phyloP scores from a whole-genome alignment of 92 coral and sea anemone genomes.

The Actinernus sp. region DNA sequence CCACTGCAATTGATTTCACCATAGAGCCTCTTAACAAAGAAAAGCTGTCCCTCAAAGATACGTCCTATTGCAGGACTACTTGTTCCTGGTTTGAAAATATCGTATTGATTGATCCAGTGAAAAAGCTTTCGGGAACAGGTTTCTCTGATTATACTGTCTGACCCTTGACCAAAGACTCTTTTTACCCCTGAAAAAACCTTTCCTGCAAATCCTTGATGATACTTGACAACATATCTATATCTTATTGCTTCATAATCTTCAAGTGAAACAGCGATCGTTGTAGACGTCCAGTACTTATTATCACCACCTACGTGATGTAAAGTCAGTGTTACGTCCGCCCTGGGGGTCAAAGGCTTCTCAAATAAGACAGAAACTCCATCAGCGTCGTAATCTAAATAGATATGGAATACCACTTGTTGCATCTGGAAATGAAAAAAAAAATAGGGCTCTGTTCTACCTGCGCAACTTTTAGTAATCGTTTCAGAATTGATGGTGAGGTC shows the following conservation, averaged over 20 bases:
- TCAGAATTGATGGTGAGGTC: too few relatives aligned
- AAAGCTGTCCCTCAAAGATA: slow-evolving; percentile 47
- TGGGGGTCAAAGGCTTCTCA: slow-evolving; percentile 12
- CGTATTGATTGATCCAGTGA: slow-evolving; percentile 53
- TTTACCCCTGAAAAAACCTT: too few relatives aligned
- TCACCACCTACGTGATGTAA: not conserved
- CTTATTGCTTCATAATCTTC: not conserved
- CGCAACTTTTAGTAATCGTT: too few relatives aligned
- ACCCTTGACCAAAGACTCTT: not conserved
- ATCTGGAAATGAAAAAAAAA: too few relatives aligned
- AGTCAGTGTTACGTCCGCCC: not conserved
- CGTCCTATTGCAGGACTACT: not conserved
- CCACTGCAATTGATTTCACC: not conserved
- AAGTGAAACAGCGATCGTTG: slow-evolving; percentile 2
- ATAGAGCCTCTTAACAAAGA: slow-evolving; percentile 43
- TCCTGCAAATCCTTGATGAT: not conserved
- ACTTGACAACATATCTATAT: slow-evolving; percentile 50
- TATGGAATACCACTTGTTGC: slow-evolving; percentile 30
- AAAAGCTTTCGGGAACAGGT: not conserved
- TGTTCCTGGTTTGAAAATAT: slow-evolving; percentile 47
- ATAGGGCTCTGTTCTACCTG: too few relatives aligned
- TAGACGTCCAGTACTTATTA: slow-evolving; percentile 52
- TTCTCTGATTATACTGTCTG: not conserved
- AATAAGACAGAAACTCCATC: slow-evolving; percentile 27
- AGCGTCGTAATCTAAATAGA: slow-evolving; percentile 29